These are phyloP conservation scores for Eumaeus atala DNA, from an alignment of 1,140 invertebrate species.

Conservation along the genomic window DNA sequence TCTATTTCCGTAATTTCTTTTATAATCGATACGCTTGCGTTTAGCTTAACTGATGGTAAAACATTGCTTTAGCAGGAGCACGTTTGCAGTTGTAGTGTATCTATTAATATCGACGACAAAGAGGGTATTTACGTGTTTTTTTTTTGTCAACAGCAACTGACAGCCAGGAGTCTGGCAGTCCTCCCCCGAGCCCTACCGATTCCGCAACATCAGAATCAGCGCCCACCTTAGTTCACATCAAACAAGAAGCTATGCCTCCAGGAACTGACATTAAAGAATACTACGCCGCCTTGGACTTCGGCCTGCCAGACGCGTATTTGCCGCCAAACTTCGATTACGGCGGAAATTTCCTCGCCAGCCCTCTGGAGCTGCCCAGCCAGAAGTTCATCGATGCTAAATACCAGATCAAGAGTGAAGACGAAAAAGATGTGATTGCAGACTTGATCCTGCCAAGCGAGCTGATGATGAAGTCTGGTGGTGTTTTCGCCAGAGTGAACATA, in stretches of 20 bases:
- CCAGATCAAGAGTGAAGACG: conserved; percentile 43
- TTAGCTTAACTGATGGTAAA: too few relatives aligned
- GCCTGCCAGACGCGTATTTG: conserved; percentile 53
- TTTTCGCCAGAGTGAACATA: conserved; percentile 75
- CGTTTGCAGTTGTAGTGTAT: too few relatives aligned
- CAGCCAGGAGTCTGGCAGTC: conserved; percentile 65
- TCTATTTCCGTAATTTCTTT: too few relatives aligned
- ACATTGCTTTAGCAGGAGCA: too few relatives aligned
- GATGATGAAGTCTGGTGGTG: conserved; percentile 65
- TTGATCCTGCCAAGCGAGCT: conserved; percentile 64
- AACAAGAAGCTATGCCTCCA: conserved; percentile 64
- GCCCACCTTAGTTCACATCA: conserved; percentile 66
- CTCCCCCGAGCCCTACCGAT: conserved; percentile 56
- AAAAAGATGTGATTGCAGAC: conserved; percentile 39
- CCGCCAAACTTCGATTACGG: conserved; percentile 46
- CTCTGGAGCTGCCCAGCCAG: conserved; percentile 44
- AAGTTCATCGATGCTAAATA: conserved; percentile 45
- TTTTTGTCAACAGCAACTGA: conserved; percentile 51
- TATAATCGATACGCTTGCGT: too few relatives aligned
- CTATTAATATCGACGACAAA: too few relatives aligned
- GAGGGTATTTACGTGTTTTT: neutral
- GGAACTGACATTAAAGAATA: conserved; percentile 61
- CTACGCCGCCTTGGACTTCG: conserved; percentile 52
- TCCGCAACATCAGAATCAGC: conserved; percentile 57
- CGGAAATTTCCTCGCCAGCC: conserved; percentile 40